phyloP scores from a whole-genome alignment of 2,113 vertebrate species.

The Procapra przewalskii region DNA sequence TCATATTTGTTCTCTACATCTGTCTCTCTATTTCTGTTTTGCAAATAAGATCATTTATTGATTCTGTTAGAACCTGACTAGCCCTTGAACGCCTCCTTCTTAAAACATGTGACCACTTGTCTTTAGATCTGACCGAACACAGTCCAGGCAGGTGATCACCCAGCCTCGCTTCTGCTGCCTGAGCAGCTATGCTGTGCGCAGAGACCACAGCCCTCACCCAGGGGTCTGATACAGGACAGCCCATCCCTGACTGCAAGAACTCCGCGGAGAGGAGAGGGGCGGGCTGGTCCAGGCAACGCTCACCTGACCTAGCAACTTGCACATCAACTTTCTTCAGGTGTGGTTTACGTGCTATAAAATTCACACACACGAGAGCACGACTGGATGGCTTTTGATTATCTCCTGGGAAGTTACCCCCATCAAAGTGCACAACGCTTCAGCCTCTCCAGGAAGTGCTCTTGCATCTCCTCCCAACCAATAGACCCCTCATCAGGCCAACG shows the following conservation, averaged over 20 bases:
- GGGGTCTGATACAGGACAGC: not conserved
- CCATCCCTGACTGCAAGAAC: not conserved
- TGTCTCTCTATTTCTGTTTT: not conserved
- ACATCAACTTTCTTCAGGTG: not conserved
- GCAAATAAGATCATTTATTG: not conserved
- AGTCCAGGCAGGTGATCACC: accelerated
- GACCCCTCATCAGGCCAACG: accelerated
- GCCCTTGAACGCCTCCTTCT: not conserved
- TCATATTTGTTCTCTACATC: not conserved
- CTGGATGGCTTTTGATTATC: not conserved
- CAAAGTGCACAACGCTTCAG: accelerated
- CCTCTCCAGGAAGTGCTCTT: not conserved
- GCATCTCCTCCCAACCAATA: accelerated
- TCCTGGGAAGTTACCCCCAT: not conserved
- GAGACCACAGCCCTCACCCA: no score
- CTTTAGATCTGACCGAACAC: not conserved
- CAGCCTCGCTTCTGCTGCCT: no score
- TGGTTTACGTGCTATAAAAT: not conserved
- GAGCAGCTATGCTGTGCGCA: accelerated
- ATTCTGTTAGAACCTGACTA: not conserved
- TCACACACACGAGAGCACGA: accelerated
- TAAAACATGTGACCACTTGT: accelerated
- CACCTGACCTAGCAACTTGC: no score
- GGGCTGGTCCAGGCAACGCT: accelerated
- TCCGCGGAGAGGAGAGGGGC: accelerated